A percentile compares a stretch with the other conserved stretches of the same genome.
Conservation (phyloP, 1,140 invertebrate species). For the Bombus ignitus region DNA sequence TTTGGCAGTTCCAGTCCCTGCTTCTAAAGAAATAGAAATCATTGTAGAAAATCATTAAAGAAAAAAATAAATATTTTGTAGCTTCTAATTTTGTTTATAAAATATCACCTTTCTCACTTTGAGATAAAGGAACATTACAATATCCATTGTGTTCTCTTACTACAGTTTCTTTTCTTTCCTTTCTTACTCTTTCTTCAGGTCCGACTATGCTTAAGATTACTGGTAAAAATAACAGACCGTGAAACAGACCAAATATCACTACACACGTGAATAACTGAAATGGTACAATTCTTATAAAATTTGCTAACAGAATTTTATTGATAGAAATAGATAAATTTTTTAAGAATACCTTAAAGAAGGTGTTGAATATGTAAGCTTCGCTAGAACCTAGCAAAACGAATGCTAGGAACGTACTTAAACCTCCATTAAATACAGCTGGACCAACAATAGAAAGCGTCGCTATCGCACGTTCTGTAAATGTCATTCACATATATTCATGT, state of each 20-base stretch:
- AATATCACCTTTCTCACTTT: conserved; percentile 48
- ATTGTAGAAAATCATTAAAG: neutral
- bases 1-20: conserved; percentile 35
- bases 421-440: conserved; percentile 83
- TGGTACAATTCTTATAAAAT: neutral
- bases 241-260: conserved; percentile 84
- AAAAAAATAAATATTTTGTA: conserved; percentile 14
- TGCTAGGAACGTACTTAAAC: conserved; percentile 83
- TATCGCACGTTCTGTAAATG: conserved; percentile 77
- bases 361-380: conserved; percentile 81
- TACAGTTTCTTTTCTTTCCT: conserved; percentile 63
- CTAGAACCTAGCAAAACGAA: conserved; percentile 82
- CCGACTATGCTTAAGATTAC: conserved; percentile 84
- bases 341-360: conserved; percentile 83
- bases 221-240: conserved; percentile 84
- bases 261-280: conserved; percentile 83
- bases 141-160: conserved; percentile 70
- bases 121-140: conserved; percentile 60
- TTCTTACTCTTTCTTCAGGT: conserved; percentile 72
- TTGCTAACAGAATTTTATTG: neutral
- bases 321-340: conserved; percentile 4
- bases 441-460: conserved; percentile 80
- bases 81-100: neutral
- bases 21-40: conserved; percentile 37
- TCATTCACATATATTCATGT: conserved; percentile 8